These are phyloP conservation scores for Numenius arquata DNA, from an alignment of 2,113 vertebrate species.

Conservation along the genomic window DNA sequence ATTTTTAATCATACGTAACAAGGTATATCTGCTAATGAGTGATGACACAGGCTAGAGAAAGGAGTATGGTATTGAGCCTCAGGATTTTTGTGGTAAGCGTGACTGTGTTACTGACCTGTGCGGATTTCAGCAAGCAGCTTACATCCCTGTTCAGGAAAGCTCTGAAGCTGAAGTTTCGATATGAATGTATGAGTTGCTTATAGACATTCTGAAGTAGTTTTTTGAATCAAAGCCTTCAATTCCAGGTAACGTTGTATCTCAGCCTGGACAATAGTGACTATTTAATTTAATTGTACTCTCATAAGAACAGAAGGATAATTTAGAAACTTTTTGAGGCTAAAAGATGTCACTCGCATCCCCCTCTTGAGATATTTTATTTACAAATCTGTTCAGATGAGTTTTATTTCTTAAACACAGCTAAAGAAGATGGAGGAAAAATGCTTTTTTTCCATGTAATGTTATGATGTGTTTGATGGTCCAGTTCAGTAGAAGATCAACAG, in stretches of 20 bases:
- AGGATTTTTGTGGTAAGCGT: background rate
- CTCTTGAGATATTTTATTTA: background rate
- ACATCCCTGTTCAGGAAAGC: background rate
- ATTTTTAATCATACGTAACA: conserved; percentile 59
- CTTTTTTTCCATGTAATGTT: background rate
- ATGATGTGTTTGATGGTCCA: conserved; percentile 40
- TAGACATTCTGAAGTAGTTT: background rate
- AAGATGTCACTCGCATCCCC: background rate
- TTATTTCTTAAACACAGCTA: background rate
- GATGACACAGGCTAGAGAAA: background rate
- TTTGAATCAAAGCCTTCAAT: background rate
- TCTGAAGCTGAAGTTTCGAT: background rate
- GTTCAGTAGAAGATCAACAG: conserved; percentile 33
- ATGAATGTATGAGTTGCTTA: background rate
- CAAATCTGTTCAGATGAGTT: background rate
- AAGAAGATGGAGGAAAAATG: background rate
- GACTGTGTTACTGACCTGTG: background rate
- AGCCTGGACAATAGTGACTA: background rate
- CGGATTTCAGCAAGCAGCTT: background rate
- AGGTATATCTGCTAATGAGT: background rate
- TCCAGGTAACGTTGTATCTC: background rate
- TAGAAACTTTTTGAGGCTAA: background rate
- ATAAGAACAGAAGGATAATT: background rate
- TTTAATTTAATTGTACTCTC: background rate
- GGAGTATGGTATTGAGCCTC: background rate